These are phyloP conservation scores for Gymnarchus niloticus DNA, from an alignment of 2,113 vertebrate species.

Conservation along the genomic window DNA sequence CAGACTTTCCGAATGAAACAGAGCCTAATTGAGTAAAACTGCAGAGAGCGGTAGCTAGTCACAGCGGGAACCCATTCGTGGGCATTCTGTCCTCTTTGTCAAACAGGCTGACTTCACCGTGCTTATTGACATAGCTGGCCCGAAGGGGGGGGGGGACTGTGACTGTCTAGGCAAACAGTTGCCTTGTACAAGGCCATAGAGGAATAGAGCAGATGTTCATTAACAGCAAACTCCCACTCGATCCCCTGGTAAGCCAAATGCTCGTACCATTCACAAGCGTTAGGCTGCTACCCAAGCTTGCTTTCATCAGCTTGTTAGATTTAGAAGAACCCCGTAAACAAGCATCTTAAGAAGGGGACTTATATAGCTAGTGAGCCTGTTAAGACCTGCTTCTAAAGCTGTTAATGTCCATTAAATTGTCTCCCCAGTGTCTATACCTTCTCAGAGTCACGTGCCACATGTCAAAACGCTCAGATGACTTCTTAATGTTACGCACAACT, in stretches of 20 bases:
- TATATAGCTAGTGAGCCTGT: neutral
- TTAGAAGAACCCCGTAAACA: neutral
- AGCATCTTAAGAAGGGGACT: neutral
- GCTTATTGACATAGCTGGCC: constrained; percentile 12
- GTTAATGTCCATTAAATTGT: neutral
- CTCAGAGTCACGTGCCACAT: neutral
- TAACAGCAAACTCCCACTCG: neutral
- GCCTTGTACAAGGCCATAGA: neutral
- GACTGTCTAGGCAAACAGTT: neutral
- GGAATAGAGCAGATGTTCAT: constrained; percentile 3
- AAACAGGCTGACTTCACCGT: neutral
- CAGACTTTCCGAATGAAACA: constrained; percentile 13
- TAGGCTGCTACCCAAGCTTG: neutral
- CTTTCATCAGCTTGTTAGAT: neutral
- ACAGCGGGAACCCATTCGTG: neutral
- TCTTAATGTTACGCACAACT: neutral
- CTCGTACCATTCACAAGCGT: neutral
- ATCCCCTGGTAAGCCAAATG: neutral
- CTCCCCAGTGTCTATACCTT: neutral
- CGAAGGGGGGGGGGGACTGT: neutral
- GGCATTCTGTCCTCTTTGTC: neutral
- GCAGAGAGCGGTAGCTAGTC: neutral
- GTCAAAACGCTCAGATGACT: neutral
- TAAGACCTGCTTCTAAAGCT: neutral
- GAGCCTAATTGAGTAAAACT: constrained; percentile 10